Percentiles rank a stretch among this genome's conserved stretches.
These are phyloP conservation scores for Ianthella basta DNA, from an alignment of 37 sponge, comb jelly and placozoan species.

Conservation along the genomic window DNA sequence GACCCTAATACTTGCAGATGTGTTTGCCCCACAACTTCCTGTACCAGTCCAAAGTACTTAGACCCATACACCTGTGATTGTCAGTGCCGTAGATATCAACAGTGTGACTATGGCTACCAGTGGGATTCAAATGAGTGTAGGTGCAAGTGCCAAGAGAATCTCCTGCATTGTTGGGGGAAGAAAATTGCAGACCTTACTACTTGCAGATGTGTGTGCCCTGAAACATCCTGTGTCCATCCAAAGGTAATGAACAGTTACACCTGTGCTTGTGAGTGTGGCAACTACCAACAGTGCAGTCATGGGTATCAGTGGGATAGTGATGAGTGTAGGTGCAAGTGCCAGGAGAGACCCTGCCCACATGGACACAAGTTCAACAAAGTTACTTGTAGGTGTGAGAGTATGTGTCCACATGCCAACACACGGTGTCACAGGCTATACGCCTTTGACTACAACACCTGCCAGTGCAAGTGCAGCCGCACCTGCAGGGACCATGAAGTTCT, in stretches of 20 bases:
- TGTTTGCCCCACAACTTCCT: not conserved
- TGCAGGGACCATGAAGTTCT: too few species aligned
- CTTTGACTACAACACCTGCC: too few species aligned
- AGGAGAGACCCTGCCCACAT: not conserved
- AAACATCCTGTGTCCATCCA: not conserved
- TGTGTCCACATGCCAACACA: too few species aligned
- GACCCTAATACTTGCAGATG: not conserved
- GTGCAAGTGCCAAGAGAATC: not conserved
- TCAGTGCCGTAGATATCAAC: not conserved
- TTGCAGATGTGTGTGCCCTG: not conserved
- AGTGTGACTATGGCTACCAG: not conserved
- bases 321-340: constrained; percentile 1
- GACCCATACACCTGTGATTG: not conserved
- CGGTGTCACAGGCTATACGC: too few species aligned
- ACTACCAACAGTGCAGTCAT: not conserved
- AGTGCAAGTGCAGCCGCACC: too few species aligned
- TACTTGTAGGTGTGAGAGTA: not conserved
- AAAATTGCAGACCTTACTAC: not conserved
- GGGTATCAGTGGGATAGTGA: not conserved
- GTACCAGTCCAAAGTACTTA: not conserved
- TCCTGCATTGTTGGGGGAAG: too few species aligned
- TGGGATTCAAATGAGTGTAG: not conserved
- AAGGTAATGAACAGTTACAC: not conserved
- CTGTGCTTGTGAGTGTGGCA: not conserved
- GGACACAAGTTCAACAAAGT: not conserved